Percentiles rank a stretch among this genome's conserved stretches.
phyloP scores from a whole-genome alignment of 2,888 invertebrate species.

The Acrobasis consociella region DNA sequence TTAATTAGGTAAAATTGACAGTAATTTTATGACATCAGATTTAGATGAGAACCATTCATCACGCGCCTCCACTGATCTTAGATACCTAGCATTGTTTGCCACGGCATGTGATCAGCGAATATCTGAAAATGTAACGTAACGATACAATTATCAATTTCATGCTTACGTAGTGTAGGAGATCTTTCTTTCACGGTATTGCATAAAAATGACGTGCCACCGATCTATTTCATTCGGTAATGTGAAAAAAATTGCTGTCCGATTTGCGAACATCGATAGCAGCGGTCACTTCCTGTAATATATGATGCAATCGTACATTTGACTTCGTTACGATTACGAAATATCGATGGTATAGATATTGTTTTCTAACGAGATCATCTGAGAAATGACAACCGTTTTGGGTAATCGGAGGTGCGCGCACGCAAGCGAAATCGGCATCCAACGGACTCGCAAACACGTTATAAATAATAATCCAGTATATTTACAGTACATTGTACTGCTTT shows the following conservation, averaged over 20 bases:
- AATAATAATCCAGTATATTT: slow-evolving; percentile 9
- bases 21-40: not conserved
- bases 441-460: slow-evolving; percentile 8
- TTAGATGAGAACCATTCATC: not conserved
- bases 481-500: slow-evolving; percentile 3
- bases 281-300: slow-evolving; percentile 39
- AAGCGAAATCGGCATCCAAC: slow-evolving; percentile 42
- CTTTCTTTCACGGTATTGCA: slow-evolving; percentile 44
- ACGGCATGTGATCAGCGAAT: not conserved
- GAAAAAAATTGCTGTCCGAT: not conserved
- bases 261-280: slow-evolving; percentile 24
- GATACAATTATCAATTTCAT: slow-evolving; percentile 27
- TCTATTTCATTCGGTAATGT: slow-evolving; percentile 40
- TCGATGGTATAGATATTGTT: slow-evolving; percentile 32
- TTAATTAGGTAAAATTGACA: not conserved
- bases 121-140: slow-evolving; percentile 22
- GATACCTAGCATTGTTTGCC: not conserved
- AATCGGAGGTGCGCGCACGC: slow-evolving; percentile 47
- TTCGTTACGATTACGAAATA: not conserved
- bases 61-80: not conserved
- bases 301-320: slow-evolving; percentile 10
- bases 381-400: slow-evolving; percentile 34
- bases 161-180: slow-evolving; percentile 29
- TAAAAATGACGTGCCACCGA: slow-evolving; percentile 53
- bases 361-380: slow-evolving; percentile 49